A percentile compares a stretch with the other conserved stretches of the same genome.
phyloP scores from a whole-genome alignment of 1,140 invertebrate species.

The Scaptomyza hsui region DNA sequence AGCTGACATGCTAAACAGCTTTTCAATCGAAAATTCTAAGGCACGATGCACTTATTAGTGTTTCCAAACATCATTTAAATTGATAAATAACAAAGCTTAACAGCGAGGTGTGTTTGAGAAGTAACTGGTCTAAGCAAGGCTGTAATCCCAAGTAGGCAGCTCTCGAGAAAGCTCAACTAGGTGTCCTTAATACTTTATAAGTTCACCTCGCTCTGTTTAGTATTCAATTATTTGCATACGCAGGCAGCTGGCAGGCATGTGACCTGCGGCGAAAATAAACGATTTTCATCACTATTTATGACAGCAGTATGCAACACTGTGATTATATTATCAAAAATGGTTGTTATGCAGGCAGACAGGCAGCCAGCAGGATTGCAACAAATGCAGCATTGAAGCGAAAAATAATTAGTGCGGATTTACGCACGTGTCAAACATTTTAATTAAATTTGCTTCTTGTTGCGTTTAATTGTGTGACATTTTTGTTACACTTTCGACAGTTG shows the following conservation, averaged over 20 bases:
- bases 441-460: conserved; percentile 55
- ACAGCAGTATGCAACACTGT: too few relatives aligned
- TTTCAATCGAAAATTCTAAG: neutral
- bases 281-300: too few relatives aligned
- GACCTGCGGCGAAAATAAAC: too few relatives aligned
- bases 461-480: conserved; percentile 43
- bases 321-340: conserved; percentile 53
- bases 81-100: conserved; percentile 30
- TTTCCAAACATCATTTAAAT: conserved; percentile 54
- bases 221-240: neutral
- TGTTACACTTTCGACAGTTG: conserved; percentile 42
- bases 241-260: too few relatives aligned
- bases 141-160: too few relatives aligned
- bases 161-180: too few relatives aligned
- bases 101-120: neutral
- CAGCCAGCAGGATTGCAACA: neutral
- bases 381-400: conserved; percentile 19
- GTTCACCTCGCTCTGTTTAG: neutral
- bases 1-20: conserved; percentile 1
- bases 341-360: conserved; percentile 30
- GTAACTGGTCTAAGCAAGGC: neutral
- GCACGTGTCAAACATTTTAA: conserved; percentile 70
- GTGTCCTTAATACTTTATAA: too few relatives aligned
- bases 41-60: conserved; percentile 20
- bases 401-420: conserved; percentile 61